These are phyloP conservation scores for Lycodopsis pacificus DNA, from an alignment of 2,797 vertebrate species.

Conservation along the genomic window DNA sequence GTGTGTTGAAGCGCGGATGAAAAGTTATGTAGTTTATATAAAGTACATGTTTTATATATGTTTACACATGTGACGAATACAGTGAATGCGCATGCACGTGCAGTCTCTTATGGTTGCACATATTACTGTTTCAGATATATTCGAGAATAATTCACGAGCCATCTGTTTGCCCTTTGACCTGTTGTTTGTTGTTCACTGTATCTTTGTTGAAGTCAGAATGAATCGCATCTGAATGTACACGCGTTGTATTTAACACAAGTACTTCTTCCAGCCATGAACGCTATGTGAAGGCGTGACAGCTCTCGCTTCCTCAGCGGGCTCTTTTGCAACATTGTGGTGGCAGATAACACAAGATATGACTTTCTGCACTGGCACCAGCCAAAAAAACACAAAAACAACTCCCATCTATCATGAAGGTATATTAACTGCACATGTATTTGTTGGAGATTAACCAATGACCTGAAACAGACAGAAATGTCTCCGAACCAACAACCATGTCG, in stretches of 20 bases:
- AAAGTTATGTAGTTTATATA: neutral
- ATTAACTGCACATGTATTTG: neutral
- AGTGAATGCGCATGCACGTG: neutral
- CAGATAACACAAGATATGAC: neutral
- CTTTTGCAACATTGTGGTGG: conserved; percentile 13
- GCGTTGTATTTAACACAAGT: no score
- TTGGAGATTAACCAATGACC: no score
- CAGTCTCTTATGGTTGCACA: neutral
- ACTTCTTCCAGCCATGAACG: neutral
- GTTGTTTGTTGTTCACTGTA: rapidly evolving
- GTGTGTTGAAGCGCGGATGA: neutral
- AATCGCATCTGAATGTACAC: neutral
- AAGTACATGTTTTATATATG: no score
- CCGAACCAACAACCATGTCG: no score
- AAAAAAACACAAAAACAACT: neutral
- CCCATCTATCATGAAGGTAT: neutral
- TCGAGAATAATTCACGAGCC: no score
- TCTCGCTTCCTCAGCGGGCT: neutral
- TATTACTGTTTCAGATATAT: neutral
- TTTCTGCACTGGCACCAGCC: neutral
- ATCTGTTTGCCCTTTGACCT: neutral
- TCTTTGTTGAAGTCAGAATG: neutral
- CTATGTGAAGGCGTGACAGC: neutral
- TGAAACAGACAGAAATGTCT: no score
- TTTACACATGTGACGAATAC: neutral